phyloP scores from a whole-genome alignment of 2,888 invertebrate species.

The Bedellia somnulentella region DNA sequence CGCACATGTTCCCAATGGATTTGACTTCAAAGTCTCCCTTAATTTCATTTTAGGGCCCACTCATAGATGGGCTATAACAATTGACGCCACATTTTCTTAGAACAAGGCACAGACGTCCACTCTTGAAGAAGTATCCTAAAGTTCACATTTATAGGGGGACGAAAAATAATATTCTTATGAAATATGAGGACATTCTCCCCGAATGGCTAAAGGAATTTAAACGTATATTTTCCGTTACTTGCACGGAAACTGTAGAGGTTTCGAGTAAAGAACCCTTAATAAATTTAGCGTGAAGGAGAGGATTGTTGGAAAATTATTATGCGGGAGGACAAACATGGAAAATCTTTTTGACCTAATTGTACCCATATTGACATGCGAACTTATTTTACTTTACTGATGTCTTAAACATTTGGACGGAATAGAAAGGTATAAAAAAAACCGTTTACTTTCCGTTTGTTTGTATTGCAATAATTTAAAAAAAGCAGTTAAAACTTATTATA shows the following conservation, averaged over 20 bases:
- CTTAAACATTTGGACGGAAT: background rate
- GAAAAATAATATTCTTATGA: slow-evolving; percentile 45
- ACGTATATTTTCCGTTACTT: slow-evolving; percentile 44
- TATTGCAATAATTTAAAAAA: too few relatives aligned
- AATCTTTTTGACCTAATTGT: too few relatives aligned
- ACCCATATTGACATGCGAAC: too few relatives aligned
- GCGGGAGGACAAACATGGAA: background rate
- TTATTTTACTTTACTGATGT: too few relatives aligned
- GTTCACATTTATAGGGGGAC: slow-evolving; percentile 46
- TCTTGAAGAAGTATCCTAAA: slow-evolving; percentile 20
- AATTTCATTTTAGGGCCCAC: slow-evolving; percentile 10
- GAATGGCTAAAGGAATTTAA: slow-evolving; percentile 45
- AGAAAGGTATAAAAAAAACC: background rate
- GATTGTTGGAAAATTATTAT: slow-evolving; percentile 31
- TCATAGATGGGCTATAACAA: slow-evolving; percentile 25
- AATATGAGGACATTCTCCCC: slow-evolving; percentile 47
- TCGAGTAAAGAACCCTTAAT: slow-evolving; percentile 28
- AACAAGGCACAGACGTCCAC: slow-evolving; percentile 46
- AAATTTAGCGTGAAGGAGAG: slow-evolving; percentile 41
- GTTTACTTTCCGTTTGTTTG: too few relatives aligned
- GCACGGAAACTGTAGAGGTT: slow-evolving; percentile 23
- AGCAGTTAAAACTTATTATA: too few relatives aligned
- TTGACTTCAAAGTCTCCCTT: slow-evolving; percentile 26
- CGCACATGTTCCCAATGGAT: slow-evolving; percentile 37
- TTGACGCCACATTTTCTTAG: too few relatives aligned